Conservation (phyloP, 2,113 vertebrate species). For the Callithrix jacchus region DNA sequence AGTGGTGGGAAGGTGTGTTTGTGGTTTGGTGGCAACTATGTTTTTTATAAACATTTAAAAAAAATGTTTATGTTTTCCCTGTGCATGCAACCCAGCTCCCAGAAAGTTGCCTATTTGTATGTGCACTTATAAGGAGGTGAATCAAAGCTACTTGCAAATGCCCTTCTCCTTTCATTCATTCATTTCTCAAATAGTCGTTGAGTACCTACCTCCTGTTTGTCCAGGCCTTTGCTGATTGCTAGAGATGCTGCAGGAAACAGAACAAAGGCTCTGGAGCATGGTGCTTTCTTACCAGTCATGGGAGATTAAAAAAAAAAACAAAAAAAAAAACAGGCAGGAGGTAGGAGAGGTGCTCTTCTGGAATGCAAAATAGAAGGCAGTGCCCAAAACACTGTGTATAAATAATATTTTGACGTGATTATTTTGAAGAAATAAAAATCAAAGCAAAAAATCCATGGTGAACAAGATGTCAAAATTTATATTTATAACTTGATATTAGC, state of each 20-base stretch:
- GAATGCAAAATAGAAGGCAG: not conserved
- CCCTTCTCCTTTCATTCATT: not conserved
- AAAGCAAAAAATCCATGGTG: not conserved
- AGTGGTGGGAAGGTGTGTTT: not conserved
- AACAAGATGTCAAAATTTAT: not conserved
- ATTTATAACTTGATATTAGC: not conserved
- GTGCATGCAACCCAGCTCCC: not conserved
- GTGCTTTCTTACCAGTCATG: not conserved
- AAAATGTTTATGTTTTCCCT: not conserved
- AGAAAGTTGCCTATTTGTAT: not conserved
- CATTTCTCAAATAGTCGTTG: not conserved
- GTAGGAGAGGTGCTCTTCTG: not conserved
- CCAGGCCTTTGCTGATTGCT: not conserved
- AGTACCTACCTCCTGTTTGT: not conserved
- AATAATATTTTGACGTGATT: not conserved
- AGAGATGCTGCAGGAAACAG: not conserved
- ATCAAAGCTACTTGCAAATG: not conserved
- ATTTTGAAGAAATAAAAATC: not conserved
- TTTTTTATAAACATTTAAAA: not conserved
- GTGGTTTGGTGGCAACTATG: not conserved
- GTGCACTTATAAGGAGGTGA: no score
- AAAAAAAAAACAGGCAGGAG: no score
- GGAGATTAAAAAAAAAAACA: no score
- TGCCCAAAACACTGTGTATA: not conserved
- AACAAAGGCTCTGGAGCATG: rapidly evolving